phyloP scores from a whole-genome alignment of 2,888 invertebrate species.

The Troglohyphantes excavatus region DNA sequence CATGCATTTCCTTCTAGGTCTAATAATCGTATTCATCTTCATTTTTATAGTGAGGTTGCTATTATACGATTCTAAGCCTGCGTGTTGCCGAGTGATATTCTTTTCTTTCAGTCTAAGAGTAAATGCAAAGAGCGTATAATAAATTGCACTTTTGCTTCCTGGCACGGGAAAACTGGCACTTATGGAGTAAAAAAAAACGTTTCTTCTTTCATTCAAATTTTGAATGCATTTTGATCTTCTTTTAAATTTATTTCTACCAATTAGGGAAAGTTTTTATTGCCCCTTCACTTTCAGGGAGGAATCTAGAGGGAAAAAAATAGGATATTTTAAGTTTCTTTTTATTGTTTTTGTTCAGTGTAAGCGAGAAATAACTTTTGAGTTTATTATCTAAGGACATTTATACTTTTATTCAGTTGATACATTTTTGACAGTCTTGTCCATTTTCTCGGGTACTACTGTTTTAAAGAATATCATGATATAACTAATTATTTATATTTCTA shows the following conservation, averaged over 20 bases:
- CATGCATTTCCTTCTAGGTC: conserved; percentile 23
- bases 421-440: too few relatives aligned
- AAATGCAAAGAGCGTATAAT: conserved; percentile 41
- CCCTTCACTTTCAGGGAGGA: not conserved
- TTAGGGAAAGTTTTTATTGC: not conserved
- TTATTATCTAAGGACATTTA: too few relatives aligned
- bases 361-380: too few relatives aligned
- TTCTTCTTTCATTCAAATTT: conserved; percentile 14
- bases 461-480: too few relatives aligned
- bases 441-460: too few relatives aligned
- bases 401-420: too few relatives aligned
- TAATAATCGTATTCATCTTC: conserved; percentile 69
- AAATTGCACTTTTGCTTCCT: conserved; percentile 22
- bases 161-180: not conserved
- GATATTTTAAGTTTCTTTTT: not conserved
- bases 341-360: too few relatives aligned
- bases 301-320: not conserved
- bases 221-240: not conserved
- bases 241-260: not conserved
- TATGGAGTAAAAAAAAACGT: not conserved
- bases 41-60: conserved; percentile 41
- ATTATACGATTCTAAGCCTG: conserved; percentile 42
- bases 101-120: conserved; percentile 19
- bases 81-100: conserved; percentile 23
- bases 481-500: too few relatives aligned